phyloP scores from a whole-genome alignment of 2,113 vertebrate species.

The Amazona guildingii region DNA sequence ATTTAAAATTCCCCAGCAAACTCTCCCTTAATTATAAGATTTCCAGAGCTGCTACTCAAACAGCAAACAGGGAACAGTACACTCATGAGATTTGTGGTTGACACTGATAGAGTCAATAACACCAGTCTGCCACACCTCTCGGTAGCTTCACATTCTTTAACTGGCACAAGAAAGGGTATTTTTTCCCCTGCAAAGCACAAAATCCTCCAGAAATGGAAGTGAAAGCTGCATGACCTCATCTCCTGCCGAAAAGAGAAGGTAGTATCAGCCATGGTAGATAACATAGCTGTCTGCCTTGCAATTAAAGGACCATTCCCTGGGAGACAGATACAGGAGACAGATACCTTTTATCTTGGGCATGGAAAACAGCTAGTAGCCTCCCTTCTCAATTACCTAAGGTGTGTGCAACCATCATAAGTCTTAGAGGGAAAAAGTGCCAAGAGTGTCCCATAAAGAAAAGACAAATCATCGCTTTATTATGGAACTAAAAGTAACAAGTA shows the following conservation, averaged over 20 bases:
- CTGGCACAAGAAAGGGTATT: not conserved
- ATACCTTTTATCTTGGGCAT: not conserved
- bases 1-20: not conserved
- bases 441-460: not conserved
- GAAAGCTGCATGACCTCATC: slow-evolving; percentile 1
- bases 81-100: not conserved
- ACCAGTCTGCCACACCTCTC: not conserved
- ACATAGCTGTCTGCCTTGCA: slow-evolving; percentile 24
- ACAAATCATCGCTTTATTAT: not conserved
- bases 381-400: not conserved
- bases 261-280: not conserved
- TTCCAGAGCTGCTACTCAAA: not conserved
- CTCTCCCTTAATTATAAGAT: not conserved
- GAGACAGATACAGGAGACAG: not conserved
- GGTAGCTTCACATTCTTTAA: not conserved
- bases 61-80: not conserved
- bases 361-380: not conserved
- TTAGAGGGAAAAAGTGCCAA: not conserved
- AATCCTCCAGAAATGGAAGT: slow-evolving; percentile 16
- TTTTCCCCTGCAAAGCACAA: not conserved
- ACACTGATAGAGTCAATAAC: not conserved
- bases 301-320: slow-evolving; percentile 7
- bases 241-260: not conserved
- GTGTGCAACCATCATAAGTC: not conserved
- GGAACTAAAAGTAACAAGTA: rapidly evolving